Conservation (phyloP, 2,113 vertebrate genomes). For the Emydocephalus ijimae region DNA sequence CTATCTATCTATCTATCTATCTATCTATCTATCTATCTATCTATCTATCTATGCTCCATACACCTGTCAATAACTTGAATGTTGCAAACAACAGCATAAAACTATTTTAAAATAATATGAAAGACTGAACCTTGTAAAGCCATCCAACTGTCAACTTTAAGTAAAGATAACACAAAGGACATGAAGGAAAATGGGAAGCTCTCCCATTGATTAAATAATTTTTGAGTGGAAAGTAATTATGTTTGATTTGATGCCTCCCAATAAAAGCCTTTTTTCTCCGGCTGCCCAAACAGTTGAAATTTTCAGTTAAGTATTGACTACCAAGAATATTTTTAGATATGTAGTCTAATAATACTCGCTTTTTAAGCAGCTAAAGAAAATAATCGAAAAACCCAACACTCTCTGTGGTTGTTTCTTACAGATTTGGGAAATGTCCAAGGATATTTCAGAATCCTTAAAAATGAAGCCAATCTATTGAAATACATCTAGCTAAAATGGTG, state of each 20-base stretch:
- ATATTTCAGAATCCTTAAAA: background rate
- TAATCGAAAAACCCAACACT: background rate
- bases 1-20: no score
- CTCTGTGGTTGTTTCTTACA: background rate
- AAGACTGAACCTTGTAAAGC: background rate
- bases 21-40: no score
- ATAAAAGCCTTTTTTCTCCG: background rate
- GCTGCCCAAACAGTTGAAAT: background rate
- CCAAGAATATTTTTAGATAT: constrained; percentile 3
- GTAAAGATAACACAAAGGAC: background rate
- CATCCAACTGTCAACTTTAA: background rate
- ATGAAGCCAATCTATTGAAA: background rate
- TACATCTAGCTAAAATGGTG: background rate
- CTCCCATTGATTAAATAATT: background rate
- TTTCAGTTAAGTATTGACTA: background rate
- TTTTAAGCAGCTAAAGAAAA: background rate
- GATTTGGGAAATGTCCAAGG: background rate
- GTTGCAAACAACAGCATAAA: background rate
- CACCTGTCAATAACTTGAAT: background rate
- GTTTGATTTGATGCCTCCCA: background rate
- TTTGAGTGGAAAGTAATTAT: background rate
- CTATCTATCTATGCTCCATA: no score
- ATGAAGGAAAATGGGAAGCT: background rate
- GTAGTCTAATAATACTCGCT: background rate
- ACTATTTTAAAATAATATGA: background rate